Base-by-base conservation (phyloP, 1,140 invertebrate species). In the Adoxophyes honmai region DNA sequence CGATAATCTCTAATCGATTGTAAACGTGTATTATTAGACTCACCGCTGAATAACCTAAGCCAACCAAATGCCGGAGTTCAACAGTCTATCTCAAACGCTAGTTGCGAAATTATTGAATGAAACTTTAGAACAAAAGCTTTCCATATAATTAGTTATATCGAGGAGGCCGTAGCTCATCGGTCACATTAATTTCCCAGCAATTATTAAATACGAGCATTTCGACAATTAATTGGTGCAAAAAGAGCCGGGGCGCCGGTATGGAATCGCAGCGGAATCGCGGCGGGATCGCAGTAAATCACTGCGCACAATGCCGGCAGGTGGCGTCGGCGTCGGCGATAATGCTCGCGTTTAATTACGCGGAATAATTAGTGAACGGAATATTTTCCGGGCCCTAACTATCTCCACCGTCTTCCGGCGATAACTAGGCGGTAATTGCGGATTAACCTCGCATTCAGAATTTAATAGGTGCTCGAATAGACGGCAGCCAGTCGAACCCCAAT, bases 341-440 rank as follows among this genome's bases (percentile, higher is more conserved):
- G 79, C 81, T 68, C 79, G 81, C 78, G 86, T 88, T 88, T 88
- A 88, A 88, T 86, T 88, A 88, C 83, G 78, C 81, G 86, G 86
- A 88, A 88, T 88, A 88, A 85, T 88, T 88, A 88, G 83, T 84
- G 83, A 81, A 83, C 86, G 86, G 86, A 88, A 88, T 84, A 86
- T 86, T 81, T 88, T 88, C 85, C 81, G 81, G 77, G 78, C 82
- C 75, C 85, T 86, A 88, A 88, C 81, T 88, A 88, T 88, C 85
- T 85, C 81, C 81, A 71, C 75, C 85, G 80, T 86, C 85, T 88
- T 86, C 83, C 85, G 85, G 81, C 81, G 79, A 88, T 88, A 88
- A 88, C 83, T 88, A 86, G 81, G 81, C 83, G 83, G 85, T 88
- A 86, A 88, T 88, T 86, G 81, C 81, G 77, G 81, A 84, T 88